Conservation (phyloP, 2,797 vertebrate genomes). For the Gymnopithys bicolor region DNA sequence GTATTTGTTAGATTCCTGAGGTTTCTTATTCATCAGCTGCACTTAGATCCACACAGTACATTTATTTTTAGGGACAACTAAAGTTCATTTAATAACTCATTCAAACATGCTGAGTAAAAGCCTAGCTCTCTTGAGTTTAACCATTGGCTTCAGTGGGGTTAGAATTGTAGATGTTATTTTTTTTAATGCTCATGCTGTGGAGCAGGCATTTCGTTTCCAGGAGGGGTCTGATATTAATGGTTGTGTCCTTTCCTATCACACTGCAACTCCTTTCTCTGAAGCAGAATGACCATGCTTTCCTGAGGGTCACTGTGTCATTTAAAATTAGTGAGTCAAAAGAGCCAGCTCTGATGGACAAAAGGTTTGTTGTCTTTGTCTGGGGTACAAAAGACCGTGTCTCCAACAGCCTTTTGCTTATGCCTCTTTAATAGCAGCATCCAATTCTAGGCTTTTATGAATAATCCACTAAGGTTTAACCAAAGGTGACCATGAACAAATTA, state of each 20-base stretch:
- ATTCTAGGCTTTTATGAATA: neutral
- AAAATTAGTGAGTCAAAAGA: constrained; percentile 27
- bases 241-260: constrained; percentile 4
- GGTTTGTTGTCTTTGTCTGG: constrained; percentile 25
- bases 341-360: neutral
- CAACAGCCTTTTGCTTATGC: neutral
- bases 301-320: neutral
- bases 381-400: neutral
- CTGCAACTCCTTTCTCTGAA: constrained; percentile 9
- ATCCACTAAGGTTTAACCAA: constrained; percentile 20
- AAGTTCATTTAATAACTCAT: constrained; percentile 60
- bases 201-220: constrained; percentile 42
- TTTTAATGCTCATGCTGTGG: neutral
- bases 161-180: neutral
- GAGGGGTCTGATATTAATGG: neutral
- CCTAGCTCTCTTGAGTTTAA: constrained; percentile 41
- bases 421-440: neutral
- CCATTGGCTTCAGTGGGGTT: constrained; percentile 9
- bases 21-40: constrained; percentile 58
- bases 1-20: constrained; percentile 46
- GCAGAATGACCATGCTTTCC: constrained; percentile 6
- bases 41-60: constrained; percentile 47
- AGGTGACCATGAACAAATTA: constrained; percentile 21
- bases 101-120: constrained; percentile 64
- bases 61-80: constrained; percentile 67